Evolutionary conservation across 2,113 vertebrate species (phyloP).

Genomic region (Naja naja): DNA sequence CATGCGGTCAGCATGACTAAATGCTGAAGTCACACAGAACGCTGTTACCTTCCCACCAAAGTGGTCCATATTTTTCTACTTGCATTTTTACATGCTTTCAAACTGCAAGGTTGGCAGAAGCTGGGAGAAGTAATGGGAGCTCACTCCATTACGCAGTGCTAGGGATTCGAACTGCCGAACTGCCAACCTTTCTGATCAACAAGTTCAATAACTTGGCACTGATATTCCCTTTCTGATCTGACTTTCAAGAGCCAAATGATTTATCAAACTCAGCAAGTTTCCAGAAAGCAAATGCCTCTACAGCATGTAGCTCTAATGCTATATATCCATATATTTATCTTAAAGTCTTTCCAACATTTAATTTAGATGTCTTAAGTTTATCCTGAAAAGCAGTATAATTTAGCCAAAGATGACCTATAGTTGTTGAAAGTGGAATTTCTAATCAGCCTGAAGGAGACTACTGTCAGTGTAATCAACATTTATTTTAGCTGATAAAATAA

Average conservation of each 20-base stretch:
- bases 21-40: no score
- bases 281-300: slow-evolving; percentile 3
- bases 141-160: no score
- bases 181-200: no score
- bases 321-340: neutral
- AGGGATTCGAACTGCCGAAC: no score
- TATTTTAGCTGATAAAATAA: slow-evolving; percentile 5
- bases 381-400: neutral
- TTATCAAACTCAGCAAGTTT: neutral
- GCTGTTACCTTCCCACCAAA: no score
- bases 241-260: slow-evolving; percentile 44
- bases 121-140: no score
- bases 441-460: neutral
- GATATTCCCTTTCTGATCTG: slow-evolving; percentile 57
- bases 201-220: slow-evolving; percentile 39
- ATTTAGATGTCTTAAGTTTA: neutral
- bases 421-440: neutral
- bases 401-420: neutral
- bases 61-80: no score
- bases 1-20: no score
- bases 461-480: neutral
- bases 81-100: no score
- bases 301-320: neutral
- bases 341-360: neutral
- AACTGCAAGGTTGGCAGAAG: no score